Evolutionary conservation across 2,797 vertebrate genomes (phyloP), one percentile per base, ranked within the genome.

Genomic region (Pagetopsis macropterus): DNA sequence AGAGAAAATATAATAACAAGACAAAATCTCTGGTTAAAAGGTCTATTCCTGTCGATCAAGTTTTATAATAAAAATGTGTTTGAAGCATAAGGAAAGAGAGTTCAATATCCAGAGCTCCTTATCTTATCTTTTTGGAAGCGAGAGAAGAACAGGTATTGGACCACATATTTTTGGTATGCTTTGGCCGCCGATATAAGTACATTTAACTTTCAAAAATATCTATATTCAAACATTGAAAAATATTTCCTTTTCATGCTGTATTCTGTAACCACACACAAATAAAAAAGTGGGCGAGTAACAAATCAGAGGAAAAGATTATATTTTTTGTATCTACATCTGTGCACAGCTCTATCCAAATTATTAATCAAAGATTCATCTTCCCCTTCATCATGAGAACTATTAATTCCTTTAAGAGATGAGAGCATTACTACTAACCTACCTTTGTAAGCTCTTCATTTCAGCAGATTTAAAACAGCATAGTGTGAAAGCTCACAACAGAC

Each of bases 371-470:
- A 88, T 88, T 89, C 10, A 88, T 91, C 90, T 91, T 86, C 54
- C 65, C 71, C 88, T 75, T 80, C 84, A 84, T 83, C 73, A 85
- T 46, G 62, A 91, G 77, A 76, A 70, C 85, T 77, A 85, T 87
- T 92, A 91, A 94, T 93, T 93, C 87, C 90, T 93, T 91, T 76
- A 90, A 83, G 89, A 88, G 91, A 93, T 93, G 83, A 92, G 87
- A 82, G 87, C 88, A 89, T 94, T 91, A 93, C 76, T 81, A 72
- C 76, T 80, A 87, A 82, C 84, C 90, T 90, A 92, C 89, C 87
- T 89, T 81, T 88, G 62, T 94, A 92, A 94, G 91, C 92, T 92
- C 84, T 89, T 93, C 84, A 91, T 91, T 89, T 89, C 73, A 88
- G 83, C 79, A 87, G 92, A 93, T 94, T 93, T 91, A 87, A 82